These are phyloP conservation scores for Urocyon cinereoargenteus DNA, from an alignment of 2,797 vertebrate genomes.

Conservation along the genomic window DNA sequence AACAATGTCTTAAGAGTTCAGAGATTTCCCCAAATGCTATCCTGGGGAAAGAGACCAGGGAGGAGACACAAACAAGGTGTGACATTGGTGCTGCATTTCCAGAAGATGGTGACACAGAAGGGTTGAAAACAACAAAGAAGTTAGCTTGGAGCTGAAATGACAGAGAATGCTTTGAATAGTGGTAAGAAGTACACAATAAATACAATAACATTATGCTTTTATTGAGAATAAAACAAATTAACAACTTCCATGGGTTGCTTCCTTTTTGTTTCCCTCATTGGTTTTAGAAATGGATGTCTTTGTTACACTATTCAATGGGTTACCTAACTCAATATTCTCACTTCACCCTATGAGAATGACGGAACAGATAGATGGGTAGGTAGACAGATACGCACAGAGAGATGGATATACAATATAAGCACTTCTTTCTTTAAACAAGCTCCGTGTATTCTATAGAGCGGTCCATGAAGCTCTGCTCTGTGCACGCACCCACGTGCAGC, in stretches of 20 bases:
- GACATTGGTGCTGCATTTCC: background rate
- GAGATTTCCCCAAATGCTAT: no score
- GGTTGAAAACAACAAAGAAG: background rate
- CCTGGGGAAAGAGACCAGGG: background rate
- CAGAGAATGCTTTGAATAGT: background rate
- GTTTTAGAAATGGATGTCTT: background rate
- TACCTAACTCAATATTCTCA: background rate
- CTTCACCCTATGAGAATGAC: background rate
- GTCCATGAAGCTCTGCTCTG: background rate
- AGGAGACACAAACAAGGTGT: background rate
- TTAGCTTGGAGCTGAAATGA: background rate
- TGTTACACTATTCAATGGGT: background rate
- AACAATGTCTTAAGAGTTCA: no score
- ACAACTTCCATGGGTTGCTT: background rate
- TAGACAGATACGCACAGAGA: background rate
- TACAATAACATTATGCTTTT: background rate
- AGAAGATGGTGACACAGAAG: background rate
- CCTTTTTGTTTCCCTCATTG: background rate
- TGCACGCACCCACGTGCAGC: background rate
- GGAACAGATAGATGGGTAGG: background rate
- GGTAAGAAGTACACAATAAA: background rate
- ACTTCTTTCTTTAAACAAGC: background rate
- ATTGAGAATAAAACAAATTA: background rate
- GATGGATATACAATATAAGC: accelerated
- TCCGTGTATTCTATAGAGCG: accelerated